A percentile compares a stretch with the other conserved stretches of the same genome.
phyloP scores from a whole-genome alignment of 2,888 invertebrate species.

The Cephus nigrinus region DNA sequence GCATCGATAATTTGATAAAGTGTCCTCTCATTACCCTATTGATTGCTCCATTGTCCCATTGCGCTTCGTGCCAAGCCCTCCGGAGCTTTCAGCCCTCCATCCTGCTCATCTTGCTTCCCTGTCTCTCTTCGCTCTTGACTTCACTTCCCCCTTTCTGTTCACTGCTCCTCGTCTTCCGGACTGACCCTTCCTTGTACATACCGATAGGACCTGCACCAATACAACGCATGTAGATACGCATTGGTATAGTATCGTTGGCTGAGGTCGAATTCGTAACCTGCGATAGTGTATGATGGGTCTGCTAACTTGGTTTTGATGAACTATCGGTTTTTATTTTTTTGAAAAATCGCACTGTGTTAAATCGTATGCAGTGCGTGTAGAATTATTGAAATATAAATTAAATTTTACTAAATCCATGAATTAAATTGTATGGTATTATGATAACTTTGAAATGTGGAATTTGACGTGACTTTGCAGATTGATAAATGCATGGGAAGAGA shows the following conservation, averaged over 20 bases:
- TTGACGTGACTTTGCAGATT: no score
- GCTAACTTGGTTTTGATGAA: not conserved
- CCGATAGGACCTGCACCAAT: not conserved
- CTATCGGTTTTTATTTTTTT: not conserved
- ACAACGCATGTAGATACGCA: not conserved
- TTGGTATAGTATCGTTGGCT: not conserved
- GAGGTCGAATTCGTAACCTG: not conserved
- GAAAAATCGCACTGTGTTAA: no score
- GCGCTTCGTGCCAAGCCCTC: constrained; percentile 18
- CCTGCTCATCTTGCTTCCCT: constrained; percentile 19
- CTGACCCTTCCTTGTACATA: not conserved
- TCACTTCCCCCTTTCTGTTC: not conserved
- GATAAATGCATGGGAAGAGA: not conserved
- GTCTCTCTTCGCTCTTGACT: constrained; percentile 30
- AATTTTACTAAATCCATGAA: no score
- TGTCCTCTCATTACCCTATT: constrained; percentile 66
- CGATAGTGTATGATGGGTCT: not conserved
- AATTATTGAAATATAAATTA: no score
- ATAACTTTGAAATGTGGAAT: no score
- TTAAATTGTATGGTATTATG: no score
- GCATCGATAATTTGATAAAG: constrained; percentile 65
- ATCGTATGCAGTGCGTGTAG: no score
- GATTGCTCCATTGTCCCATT: constrained; percentile 63
- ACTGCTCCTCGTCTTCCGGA: not conserved
- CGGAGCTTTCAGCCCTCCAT: constrained; percentile 47